Evolutionary conservation across 2,113 vertebrate species (phyloP), one percentile per base, ranked within the genome.

Genomic region (Cynocephalus volans): DNA sequence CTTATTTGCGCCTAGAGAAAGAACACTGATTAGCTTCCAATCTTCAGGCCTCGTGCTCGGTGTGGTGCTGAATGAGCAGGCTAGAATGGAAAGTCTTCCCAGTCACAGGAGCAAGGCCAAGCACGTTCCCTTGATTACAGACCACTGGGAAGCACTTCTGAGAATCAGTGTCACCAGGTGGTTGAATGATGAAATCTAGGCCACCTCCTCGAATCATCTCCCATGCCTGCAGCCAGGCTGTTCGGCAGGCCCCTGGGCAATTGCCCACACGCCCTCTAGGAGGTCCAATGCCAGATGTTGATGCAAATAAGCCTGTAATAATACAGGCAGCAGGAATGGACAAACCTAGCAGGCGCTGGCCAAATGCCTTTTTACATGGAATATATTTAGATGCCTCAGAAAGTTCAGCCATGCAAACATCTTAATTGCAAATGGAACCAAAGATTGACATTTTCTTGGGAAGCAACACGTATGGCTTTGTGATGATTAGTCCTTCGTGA

Each of bases 401-500:
- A 84, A 23, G 80, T 62, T 83, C 33, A 86, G 36, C 45, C 89
- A 65, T 88, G 77, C 18, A n/a, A 79, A 86, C 10, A 69, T 33
- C 64, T 76, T 67, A 72, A 82, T 80, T 75, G 84, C 69, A 93
- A 88, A 73, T 58, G 31, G 24, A 93, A 85, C 26, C 45, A 73
- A 95, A 58, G 54, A 64, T 60, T 36, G 64, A 85, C 19, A 52
- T 58, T 87, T 94, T 81, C 67, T 54, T 64, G 70, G 24, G 33
- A 56, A 45, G 28, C 23, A 93, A 24, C 28, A 73, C 6, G 2
- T 41, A 1, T 64, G 24, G 12, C 26, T 93, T 88, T 79, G 10
- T 15, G 93, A 54, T 58, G 41, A 88, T 54, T 56, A 54, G 15
- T 65, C 76, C 70, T 83, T 62, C 70, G 9, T 36, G 31, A 93